Conservation (phyloP, 2,888 invertebrate species). For the Protonemura montana region DNA sequence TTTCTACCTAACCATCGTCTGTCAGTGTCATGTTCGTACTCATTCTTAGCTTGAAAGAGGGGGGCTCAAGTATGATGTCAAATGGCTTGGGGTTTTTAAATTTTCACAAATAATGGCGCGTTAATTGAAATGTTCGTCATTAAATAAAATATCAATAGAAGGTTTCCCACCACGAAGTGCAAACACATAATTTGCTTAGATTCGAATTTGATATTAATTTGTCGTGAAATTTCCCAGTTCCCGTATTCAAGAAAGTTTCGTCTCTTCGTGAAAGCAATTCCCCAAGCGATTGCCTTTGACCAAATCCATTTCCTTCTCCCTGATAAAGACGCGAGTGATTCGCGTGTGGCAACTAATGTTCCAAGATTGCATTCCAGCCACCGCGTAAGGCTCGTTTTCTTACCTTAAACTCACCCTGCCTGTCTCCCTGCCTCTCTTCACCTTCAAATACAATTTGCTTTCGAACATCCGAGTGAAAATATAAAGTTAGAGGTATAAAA, state of each 20-base stretch:
- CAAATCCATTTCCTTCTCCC: background rate
- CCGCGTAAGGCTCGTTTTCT: too few species aligned
- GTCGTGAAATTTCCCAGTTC: slow-evolving; percentile 1
- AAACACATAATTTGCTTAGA: background rate
- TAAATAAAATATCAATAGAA: background rate
- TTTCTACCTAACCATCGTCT: background rate
- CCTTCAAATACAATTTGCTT: too few species aligned
- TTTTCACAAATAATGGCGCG: too few species aligned
- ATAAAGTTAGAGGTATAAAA: too few species aligned
- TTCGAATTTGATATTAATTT: background rate
- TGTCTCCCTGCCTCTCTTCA: too few species aligned
- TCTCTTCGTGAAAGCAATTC: background rate
- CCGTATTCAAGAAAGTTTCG: background rate
- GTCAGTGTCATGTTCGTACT: background rate
- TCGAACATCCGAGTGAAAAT: too few species aligned
- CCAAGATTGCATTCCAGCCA: background rate
- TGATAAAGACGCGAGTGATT: background rate
- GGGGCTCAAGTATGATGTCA: too few species aligned
- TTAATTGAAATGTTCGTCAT: too few species aligned
- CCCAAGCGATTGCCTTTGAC: background rate
- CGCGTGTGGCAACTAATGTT: background rate
- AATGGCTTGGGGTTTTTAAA: too few species aligned
- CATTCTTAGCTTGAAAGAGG: background rate
- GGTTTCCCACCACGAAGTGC: background rate
- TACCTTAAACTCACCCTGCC: too few species aligned